phyloP scores from a whole-genome alignment of 1,140 invertebrate species.

The Gonatopus flavifemur region DNA sequence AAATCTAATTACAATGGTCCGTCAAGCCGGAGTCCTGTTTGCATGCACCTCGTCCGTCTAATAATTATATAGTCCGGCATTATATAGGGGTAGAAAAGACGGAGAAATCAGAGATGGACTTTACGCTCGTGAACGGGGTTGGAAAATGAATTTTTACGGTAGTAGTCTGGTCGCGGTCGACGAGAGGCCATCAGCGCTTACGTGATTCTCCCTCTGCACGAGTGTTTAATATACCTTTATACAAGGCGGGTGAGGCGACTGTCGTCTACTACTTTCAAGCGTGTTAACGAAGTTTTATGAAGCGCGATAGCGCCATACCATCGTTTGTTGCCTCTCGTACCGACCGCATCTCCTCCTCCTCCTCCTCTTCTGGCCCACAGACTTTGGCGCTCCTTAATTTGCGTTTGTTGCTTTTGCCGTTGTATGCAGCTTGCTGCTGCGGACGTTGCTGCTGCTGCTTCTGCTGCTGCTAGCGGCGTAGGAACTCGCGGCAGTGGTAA shows the following conservation, averaged over 20 bases:
- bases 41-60: conserved; percentile 23
- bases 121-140: conserved; percentile 22
- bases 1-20: too few species aligned
- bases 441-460: conserved; percentile 16
- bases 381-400: conserved; percentile 58
- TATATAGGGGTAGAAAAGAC: conserved; percentile 22
- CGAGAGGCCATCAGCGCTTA: conserved; percentile 28
- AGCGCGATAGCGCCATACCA: conserved; percentile 51
- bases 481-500: conserved; percentile 16
- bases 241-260: too few species aligned
- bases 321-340: too few species aligned
- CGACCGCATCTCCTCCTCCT: too few species aligned
- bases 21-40: too few species aligned
- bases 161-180: too few species aligned
- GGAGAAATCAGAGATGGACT: conserved; percentile 29
- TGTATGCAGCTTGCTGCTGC: conserved; percentile 39
- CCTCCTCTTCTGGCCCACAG: conserved; percentile 30
- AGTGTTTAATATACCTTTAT: not conserved
- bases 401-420: conserved; percentile 32
- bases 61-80: conserved; percentile 22
- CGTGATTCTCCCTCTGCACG: not conserved
- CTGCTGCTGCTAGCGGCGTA: not conserved
- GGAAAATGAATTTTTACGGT: conserved; percentile 41
- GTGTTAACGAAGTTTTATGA: conserved; percentile 56
- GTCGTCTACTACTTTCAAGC: conserved; percentile 39